Percentiles rank a stretch among this genome's conserved stretches.
Evolutionary conservation across 2,797 vertebrate genomes (phyloP).

Genomic region (Echiichthys vipera): DNA sequence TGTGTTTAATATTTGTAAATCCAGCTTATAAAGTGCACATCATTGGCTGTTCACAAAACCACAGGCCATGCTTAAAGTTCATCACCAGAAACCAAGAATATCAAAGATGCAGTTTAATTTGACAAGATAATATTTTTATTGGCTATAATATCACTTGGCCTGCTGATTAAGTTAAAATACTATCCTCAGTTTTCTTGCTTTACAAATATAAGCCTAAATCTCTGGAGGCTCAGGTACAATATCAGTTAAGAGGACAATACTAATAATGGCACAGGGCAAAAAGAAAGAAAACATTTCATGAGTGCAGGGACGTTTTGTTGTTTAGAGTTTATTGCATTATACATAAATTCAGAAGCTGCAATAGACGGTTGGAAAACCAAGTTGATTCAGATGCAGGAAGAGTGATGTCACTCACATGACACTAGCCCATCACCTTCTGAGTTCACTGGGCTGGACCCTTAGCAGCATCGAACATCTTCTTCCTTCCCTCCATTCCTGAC

Average conservation of each 20-base stretch:
- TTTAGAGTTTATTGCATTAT: neutral
- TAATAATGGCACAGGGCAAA: slow-evolving; percentile 3
- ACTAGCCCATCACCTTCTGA: neutral
- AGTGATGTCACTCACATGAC: neutral
- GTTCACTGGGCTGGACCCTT: slow-evolving; percentile 90
- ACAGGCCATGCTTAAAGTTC: neutral
- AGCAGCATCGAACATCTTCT: slow-evolving; percentile 98
- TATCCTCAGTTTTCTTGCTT: neutral
- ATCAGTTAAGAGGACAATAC: neutral
- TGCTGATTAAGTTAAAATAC: neutral
- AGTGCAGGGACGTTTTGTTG: too few species aligned
- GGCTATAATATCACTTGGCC: neutral
- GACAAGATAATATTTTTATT: neutral
- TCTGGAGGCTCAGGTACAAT: neutral
- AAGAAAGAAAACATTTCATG: neutral
- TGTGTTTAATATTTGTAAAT: slow-evolving; percentile 24
- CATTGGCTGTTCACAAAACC: slow-evolving; percentile 4
- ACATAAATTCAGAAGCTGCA: neutral
- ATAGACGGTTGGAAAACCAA: neutral
- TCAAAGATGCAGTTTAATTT: slow-evolving; percentile 12
- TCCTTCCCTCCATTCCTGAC: slow-evolving; percentile 97
- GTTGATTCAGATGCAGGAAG: neutral
- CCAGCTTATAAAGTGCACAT: neutral
- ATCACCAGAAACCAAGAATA: slow-evolving; percentile 9
- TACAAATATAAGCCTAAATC: neutral